A percentile compares a stretch with the other conserved stretches of the same genome.
Evolutionary conservation across 2,797 vertebrate species (phyloP).

Genomic region (Rhinella marina): DNA sequence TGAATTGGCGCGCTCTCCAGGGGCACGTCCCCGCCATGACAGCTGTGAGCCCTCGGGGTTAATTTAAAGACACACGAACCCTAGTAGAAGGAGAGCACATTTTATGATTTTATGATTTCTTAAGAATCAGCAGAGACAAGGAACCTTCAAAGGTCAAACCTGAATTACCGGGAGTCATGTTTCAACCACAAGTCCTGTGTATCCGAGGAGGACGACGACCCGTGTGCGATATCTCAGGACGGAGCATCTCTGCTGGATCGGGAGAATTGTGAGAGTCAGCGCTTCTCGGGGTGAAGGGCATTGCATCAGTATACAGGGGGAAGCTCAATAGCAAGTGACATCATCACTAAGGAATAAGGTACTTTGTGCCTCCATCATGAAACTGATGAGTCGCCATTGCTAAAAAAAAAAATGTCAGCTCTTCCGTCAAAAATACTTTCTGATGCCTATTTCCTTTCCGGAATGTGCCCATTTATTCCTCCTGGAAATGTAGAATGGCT

Average conservation of each 20-base stretch:
- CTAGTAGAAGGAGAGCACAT: not conserved
- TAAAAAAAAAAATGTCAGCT: too few species aligned
- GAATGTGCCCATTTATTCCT: too few species aligned
- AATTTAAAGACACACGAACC: constrained; percentile 4
- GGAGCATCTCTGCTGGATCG: not conserved
- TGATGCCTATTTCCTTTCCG: too few species aligned
- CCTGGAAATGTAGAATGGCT: too few species aligned
- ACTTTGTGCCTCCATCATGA: not conserved
- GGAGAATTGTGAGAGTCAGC: constrained; percentile 11
- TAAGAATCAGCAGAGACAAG: constrained; percentile 20
- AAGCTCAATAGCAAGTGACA: not conserved
- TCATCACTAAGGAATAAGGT: not conserved
- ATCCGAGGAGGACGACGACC: not conserved
- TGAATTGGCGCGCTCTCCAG: not conserved
- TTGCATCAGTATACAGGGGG: not conserved
- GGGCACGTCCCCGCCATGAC: not conserved
- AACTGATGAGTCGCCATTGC: not conserved
- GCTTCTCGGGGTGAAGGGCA: not conserved
- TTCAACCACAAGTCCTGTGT: constrained; percentile 22
- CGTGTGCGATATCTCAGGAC: not conserved
- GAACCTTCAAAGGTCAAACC: not conserved
- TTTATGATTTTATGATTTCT: constrained; percentile 12
- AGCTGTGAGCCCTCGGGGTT: constrained; percentile 22
- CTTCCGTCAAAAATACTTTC: too few species aligned
- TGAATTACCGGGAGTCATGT: constrained; percentile 32